Conservation (phyloP, 2,113 vertebrate species). For the Lepus timidus region DNA sequence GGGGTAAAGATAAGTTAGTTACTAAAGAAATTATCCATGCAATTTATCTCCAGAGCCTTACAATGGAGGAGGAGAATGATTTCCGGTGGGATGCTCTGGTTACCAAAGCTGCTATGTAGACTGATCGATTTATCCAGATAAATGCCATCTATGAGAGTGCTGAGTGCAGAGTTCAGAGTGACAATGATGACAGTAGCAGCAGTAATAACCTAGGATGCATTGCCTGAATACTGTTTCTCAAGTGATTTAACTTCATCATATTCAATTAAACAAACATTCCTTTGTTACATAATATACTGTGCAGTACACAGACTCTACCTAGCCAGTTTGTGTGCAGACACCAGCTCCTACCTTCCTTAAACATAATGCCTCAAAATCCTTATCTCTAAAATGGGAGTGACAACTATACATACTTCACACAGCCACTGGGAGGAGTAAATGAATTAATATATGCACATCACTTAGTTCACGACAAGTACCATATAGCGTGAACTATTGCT, state of each 20-base stretch:
- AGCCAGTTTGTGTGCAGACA: background rate
- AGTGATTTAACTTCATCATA: background rate
- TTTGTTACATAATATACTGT: background rate
- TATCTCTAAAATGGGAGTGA: background rate
- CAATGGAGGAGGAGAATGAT: background rate
- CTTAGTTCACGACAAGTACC: rapidly evolving
- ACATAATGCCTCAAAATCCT: background rate
- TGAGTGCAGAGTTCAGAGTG: background rate
- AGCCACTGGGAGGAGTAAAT: background rate
- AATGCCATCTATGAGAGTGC: background rate
- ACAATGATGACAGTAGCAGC: background rate
- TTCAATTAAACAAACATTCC: background rate
- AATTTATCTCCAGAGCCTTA: background rate
- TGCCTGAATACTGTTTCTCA: background rate
- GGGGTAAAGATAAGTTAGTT: background rate
- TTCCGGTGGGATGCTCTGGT: background rate
- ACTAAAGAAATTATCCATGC: background rate
- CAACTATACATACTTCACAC: background rate
- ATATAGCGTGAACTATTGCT: rapidly evolving
- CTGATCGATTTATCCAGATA: background rate
- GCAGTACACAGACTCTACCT: background rate
- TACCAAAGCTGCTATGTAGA: background rate
- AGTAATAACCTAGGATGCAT: background rate
- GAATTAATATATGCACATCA: background rate
- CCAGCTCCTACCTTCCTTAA: background rate